Evolutionary conservation across 2,797 vertebrate genomes (phyloP).

Genomic region (Microtus agrestis): DNA sequence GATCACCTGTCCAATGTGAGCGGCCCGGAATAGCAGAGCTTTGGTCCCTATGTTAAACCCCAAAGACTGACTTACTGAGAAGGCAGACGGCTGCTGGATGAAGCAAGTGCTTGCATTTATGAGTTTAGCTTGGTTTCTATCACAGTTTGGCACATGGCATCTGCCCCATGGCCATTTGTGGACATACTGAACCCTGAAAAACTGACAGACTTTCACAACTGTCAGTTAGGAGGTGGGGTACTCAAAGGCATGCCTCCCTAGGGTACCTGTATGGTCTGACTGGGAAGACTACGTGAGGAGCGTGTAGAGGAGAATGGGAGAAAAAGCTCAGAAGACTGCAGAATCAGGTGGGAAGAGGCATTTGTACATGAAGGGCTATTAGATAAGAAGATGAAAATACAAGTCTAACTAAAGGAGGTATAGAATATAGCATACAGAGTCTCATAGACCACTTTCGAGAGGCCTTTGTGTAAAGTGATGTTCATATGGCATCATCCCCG

Average conservation of each 20-base stretch:
- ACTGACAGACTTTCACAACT: not conserved
- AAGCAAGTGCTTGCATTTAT: constrained; percentile 35
- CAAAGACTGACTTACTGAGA: constrained; percentile 58
- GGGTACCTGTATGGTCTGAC: not conserved
- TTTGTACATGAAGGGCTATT: not conserved
- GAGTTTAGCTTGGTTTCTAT: constrained; percentile 42
- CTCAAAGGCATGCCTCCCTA: not conserved
- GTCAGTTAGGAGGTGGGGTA: not conserved
- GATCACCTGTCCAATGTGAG: constrained; percentile 60
- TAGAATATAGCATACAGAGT: not conserved
- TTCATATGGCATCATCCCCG: not conserved
- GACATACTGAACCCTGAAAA: not conserved
- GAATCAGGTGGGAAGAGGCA: not conserved
- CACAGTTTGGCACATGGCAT: not conserved
- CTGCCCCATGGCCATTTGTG: not conserved
- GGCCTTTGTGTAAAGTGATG: not conserved
- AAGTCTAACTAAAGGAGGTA: not conserved
- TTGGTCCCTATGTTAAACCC: constrained; percentile 32
- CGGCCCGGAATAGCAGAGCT: constrained; percentile 26
- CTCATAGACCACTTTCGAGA: not conserved
- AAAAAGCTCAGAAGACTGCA: not conserved
- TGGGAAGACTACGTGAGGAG: not conserved
- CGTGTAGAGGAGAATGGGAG: not conserved
- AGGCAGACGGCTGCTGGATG: constrained; percentile 11
- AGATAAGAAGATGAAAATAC: not conserved